These are phyloP conservation scores for Cygnus olor DNA, from an alignment of 2,797 vertebrate species.

Conservation along the genomic window DNA sequence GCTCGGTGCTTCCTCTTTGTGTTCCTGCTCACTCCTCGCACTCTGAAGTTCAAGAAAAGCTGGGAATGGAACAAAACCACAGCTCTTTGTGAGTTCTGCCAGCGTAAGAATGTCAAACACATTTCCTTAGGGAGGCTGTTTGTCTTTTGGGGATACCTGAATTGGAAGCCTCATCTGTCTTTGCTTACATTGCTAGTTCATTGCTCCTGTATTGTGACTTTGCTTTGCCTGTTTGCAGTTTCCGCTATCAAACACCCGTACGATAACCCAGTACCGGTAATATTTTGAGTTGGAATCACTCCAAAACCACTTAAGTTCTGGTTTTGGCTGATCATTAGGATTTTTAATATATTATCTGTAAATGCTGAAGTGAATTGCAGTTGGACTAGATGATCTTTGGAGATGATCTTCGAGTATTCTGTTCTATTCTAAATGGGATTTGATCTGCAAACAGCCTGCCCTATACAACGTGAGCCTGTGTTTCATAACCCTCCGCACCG, in stretches of 20 bases:
- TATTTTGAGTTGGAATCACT: background rate
- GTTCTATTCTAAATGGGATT: background rate
- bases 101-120: background rate
- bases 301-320: background rate
- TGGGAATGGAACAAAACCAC: accelerated
- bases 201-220: background rate
- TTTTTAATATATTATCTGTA: background rate
- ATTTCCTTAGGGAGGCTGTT: background rate
- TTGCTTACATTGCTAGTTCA: background rate
- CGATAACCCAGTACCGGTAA: accelerated
- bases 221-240: background rate
- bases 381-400: background rate
- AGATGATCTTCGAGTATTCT: background rate
- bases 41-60: background rate
- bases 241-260: background rate
- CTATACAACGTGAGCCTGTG: accelerated
- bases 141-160: background rate
- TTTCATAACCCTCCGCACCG: accelerated
- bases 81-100: background rate
- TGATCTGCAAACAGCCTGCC: background rate
- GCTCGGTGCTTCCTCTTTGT: background rate
- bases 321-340: background rate
- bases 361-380: background rate
- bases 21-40: background rate
- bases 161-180: background rate